Percentiles rank a stretch among this genome's conserved stretches.
These are phyloP conservation scores for Dipodomys ordii DNA, from an alignment of 2,113 vertebrate species.

Conservation along the genomic window DNA sequence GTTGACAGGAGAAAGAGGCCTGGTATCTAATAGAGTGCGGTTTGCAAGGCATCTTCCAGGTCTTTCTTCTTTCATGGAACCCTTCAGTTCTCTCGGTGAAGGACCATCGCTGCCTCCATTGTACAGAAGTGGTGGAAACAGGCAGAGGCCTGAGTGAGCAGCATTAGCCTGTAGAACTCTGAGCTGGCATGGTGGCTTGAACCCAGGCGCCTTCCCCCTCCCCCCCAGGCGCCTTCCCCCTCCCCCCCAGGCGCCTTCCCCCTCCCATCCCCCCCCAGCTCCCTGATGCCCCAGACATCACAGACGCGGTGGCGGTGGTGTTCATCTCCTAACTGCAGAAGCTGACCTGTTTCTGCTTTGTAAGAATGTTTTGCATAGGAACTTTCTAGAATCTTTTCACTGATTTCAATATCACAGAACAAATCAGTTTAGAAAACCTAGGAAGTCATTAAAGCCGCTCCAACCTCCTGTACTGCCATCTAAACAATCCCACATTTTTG, in stretches of 20 bases:
- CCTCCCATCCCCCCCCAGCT: too few relatives aligned
- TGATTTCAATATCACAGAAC: neutral
- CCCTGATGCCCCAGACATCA: too few relatives aligned
- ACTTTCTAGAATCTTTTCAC: neutral
- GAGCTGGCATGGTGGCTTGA: rapidly evolving
- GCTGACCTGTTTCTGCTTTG: neutral
- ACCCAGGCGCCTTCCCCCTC: too few relatives aligned
- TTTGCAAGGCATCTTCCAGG: rapidly evolving
- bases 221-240: too few relatives aligned
- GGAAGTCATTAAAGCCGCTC: neutral
- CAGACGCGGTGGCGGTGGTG: too few relatives aligned
- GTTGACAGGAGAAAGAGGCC: neutral
- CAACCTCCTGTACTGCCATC: neutral
- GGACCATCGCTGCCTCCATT: neutral
- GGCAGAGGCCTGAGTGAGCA: neutral
- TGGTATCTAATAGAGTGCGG: rapidly evolving
- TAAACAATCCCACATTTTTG: neutral
- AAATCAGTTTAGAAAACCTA: neutral
- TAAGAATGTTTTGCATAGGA: neutral
- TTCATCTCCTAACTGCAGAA: too few relatives aligned
- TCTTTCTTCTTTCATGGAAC: neutral
- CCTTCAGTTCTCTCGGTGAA: rapidly evolving
- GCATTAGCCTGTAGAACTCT: rapidly evolving
- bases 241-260: too few relatives aligned
- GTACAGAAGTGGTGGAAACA: too few relatives aligned